phyloP scores from a whole-genome alignment of 2,797 vertebrate species.

The Poeciliopsis infans region DNA sequence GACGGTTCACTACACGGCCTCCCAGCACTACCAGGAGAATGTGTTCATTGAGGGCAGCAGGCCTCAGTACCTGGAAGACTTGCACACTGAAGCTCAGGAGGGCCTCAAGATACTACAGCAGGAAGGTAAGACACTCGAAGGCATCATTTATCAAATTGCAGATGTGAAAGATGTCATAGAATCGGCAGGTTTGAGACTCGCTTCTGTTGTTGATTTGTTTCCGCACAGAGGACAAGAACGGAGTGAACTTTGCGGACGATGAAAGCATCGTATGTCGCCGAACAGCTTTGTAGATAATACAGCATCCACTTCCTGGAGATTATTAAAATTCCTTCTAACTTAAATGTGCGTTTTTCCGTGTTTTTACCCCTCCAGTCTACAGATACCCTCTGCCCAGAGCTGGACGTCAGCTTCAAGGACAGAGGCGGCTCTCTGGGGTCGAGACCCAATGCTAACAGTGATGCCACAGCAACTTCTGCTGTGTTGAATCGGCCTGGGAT shows the following conservation, averaged over 20 bases:
- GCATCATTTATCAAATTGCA: background rate
- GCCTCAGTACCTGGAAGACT: conserved; percentile 89
- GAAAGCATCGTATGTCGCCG: conserved; percentile 85
- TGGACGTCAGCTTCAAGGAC: conserved; percentile 83
- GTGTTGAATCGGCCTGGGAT: conserved; percentile 68
- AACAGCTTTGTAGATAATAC: conserved; percentile 23
- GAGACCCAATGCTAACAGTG: conserved; percentile 52
- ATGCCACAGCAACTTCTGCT: conserved; percentile 61
- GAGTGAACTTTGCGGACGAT: conserved; percentile 83
- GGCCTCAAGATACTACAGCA: conserved; percentile 90
- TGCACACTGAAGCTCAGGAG: conserved; percentile 92
- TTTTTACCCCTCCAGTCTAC: conserved; percentile 70
- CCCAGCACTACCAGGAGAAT: conserved; percentile 89
- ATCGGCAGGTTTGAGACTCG: background rate
- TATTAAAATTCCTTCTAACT: conserved; percentile 12
- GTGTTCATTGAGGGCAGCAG: conserved; percentile 92
- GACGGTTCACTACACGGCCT: conserved; percentile 80
- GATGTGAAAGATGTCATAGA: background rate
- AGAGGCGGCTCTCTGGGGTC: conserved; percentile 65
- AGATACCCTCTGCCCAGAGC: conserved; percentile 69
- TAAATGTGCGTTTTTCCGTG: background rate
- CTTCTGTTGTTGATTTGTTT: conserved; percentile 10
- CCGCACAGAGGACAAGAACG: conserved; percentile 84
- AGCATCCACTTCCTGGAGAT: conserved; percentile 16
- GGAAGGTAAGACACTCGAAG: conserved; percentile 78